These are phyloP conservation scores for Margarornis squamiger DNA, from an alignment of 2,797 vertebrate species.

Conservation along the genomic window DNA sequence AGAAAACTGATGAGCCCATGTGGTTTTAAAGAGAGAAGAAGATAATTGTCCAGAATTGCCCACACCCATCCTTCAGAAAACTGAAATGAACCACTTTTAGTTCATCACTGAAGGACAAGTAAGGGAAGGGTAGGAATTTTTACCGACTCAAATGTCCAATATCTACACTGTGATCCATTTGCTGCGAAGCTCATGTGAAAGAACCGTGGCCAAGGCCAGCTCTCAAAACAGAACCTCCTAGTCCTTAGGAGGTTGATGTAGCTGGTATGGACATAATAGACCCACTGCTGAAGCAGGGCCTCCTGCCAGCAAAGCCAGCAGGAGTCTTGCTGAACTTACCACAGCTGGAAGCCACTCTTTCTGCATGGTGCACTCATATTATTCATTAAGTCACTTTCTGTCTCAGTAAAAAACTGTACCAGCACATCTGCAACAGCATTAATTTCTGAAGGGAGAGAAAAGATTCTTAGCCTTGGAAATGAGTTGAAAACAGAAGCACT, in stretches of 20 bases:
- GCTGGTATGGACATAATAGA: background rate
- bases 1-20: rapidly evolving
- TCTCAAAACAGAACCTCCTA: background rate
- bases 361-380: background rate
- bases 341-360: background rate
- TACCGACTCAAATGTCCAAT: background rate
- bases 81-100: background rate
- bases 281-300: background rate
- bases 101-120: background rate
- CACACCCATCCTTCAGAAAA: background rate
- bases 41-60: background rate
- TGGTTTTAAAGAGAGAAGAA: background rate
- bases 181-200: background rate
- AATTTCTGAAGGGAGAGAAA: background rate
- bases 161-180: no score
- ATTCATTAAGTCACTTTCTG: background rate
- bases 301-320: background rate
- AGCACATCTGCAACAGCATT: background rate
- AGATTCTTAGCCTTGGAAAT: background rate
- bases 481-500: background rate
- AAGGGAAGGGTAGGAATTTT: background rate
- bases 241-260: background rate
- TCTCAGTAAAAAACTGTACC: background rate
- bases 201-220: rapidly evolving
- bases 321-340: background rate